Evolutionary conservation across 2,113 vertebrate species (phyloP).

Genomic region (Silurus glanis): DNA sequence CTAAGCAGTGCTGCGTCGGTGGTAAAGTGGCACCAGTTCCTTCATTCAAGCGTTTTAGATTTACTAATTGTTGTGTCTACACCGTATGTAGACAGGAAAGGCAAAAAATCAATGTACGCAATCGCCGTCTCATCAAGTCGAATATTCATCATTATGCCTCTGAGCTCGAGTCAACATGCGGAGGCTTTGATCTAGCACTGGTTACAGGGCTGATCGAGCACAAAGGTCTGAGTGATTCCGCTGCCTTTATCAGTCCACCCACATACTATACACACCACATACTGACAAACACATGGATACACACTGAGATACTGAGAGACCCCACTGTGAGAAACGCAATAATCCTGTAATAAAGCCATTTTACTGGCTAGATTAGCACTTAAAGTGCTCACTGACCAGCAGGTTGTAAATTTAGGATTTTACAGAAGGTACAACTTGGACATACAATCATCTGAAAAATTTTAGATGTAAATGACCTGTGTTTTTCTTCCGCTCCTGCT

Average conservation of each 20-base stretch:
- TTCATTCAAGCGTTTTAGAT: not conserved
- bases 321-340: not conserved
- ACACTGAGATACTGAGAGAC: not conserved
- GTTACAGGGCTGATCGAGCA: not conserved
- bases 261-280: not conserved
- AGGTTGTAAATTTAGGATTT: not conserved
- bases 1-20: not conserved
- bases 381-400: not conserved
- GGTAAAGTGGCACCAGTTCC: not conserved
- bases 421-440: no score
- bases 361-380: not conserved
- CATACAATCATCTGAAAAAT: no score
- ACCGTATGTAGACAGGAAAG: not conserved
- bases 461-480: no score
- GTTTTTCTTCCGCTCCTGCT: no score
- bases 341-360: not conserved
- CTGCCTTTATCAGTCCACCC: not conserved
- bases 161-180: not conserved
- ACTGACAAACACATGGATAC: not conserved
- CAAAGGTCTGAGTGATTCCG: conserved; percentile 13
- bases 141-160: conserved; percentile 10
- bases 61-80: not conserved
- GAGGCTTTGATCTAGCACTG: conserved; percentile 9
- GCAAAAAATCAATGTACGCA: not conserved
- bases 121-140: not conserved